phyloP scores from a whole-genome alignment of 2,797 vertebrate species.

The Falco columbarius region DNA sequence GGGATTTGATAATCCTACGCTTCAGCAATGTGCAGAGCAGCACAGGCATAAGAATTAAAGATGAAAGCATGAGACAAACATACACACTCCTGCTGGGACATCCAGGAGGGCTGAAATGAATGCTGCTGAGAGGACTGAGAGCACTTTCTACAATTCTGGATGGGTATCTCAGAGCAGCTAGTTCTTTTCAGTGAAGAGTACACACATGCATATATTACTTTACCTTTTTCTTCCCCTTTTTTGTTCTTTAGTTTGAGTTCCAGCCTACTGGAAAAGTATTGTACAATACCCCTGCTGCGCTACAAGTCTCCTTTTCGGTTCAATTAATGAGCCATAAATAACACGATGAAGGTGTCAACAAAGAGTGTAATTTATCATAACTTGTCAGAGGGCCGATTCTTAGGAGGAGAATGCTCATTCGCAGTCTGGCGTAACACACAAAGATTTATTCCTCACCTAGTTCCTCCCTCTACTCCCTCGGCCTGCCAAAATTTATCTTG shows the following conservation, averaged over 20 bases:
- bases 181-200: not conserved
- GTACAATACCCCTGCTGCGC: slow-evolving; percentile 82
- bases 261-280: slow-evolving; percentile 73
- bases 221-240: not conserved
- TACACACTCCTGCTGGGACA: not conserved
- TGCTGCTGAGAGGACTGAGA: not conserved
- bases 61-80: not conserved
- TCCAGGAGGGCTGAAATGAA: not conserved
- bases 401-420: slow-evolving; percentile 83
- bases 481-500: slow-evolving; percentile 91
- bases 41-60: not conserved
- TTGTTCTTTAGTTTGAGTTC: slow-evolving; percentile 62
- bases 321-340: slow-evolving; percentile 99
- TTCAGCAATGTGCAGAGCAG: not conserved
- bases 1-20: not conserved
- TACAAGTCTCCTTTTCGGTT: slow-evolving; percentile 92
- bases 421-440: slow-evolving; percentile 77
- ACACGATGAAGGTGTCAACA: slow-evolving; percentile 98
- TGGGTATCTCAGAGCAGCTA: not conserved
- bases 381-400: slow-evolving; percentile 87
- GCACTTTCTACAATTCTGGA: not conserved
- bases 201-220: not conserved
- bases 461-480: slow-evolving; percentile 49
- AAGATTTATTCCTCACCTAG: slow-evolving; percentile 91
- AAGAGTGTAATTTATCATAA: slow-evolving; percentile 94